phyloP scores from a whole-genome alignment of 2,113 vertebrate genomes.

The cat (Felis catus) region DNA sequence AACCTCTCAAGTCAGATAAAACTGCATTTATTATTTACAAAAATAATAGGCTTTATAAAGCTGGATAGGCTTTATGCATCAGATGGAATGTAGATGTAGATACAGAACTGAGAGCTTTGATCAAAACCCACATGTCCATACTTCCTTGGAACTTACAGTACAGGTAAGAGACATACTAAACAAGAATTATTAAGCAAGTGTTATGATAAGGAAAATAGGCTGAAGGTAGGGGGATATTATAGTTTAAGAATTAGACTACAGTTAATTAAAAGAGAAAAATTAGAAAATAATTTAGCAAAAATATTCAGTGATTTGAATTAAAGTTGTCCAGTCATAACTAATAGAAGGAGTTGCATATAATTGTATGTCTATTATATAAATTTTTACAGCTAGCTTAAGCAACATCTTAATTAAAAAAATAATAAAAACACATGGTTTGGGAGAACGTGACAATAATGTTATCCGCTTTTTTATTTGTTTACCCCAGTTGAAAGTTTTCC shows the following conservation, averaged over 20 bases:
- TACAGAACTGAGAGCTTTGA: neutral
- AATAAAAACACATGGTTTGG: neutral
- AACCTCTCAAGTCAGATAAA: neutral
- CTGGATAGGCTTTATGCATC: neutral
- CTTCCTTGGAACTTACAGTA: neutral
- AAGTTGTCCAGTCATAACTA: neutral
- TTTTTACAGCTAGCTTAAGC: neutral
- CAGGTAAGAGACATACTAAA: neutral
- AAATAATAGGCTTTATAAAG: neutral
- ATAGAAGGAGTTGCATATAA: neutral
- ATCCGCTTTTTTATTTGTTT: constrained; percentile 8
- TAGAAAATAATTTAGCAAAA: neutral
- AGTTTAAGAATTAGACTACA: neutral
- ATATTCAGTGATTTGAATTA: neutral
- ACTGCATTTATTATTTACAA: neutral
- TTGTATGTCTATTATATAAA: neutral
- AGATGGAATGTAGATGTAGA: neutral
- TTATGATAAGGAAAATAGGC: neutral
- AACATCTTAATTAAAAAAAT: neutral
- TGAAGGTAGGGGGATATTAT: neutral
- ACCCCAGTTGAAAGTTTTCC: neutral
- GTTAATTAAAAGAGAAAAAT: neutral
- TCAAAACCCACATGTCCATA: neutral
- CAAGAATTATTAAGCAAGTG: neutral
- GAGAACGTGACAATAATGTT: neutral